Conservation (phyloP, 2,888 invertebrate species). For the Phragmatobia fuliginosa region DNA sequence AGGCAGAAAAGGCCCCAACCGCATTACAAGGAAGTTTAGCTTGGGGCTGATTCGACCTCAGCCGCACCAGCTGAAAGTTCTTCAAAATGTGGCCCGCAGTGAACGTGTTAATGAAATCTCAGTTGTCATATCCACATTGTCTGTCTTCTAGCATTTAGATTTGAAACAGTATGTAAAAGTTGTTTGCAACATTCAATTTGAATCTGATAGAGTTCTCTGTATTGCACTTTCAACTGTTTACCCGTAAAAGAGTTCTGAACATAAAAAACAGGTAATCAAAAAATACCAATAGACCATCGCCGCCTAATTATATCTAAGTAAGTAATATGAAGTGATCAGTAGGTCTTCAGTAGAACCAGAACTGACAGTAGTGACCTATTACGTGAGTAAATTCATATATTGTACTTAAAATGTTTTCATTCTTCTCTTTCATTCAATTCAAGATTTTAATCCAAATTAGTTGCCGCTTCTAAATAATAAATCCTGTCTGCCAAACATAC, state of each 20-base stretch:
- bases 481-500: too few species aligned
- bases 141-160: neutral
- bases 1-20: too few species aligned
- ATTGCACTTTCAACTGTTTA: neutral
- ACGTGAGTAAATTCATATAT: neutral
- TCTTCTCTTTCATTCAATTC: too few species aligned
- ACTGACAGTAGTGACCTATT: neutral
- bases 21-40: too few species aligned
- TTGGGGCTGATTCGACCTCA: too few species aligned
- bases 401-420: neutral
- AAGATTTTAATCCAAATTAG: too few species aligned
- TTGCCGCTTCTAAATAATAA: too few species aligned
- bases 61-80: too few species aligned
- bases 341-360: too few species aligned
- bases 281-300: neutral
- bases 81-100: too few species aligned
- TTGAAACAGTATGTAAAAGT: neutral
- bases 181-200: neutral
- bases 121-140: neutral
- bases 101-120: neutral
- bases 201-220: neutral
- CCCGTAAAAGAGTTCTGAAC: neutral
- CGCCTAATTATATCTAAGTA: neutral
- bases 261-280: neutral
- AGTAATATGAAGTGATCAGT: neutral